Base-by-base conservation (phyloP, 2,797 vertebrate species). In the Sebastes cheni region DNA sequence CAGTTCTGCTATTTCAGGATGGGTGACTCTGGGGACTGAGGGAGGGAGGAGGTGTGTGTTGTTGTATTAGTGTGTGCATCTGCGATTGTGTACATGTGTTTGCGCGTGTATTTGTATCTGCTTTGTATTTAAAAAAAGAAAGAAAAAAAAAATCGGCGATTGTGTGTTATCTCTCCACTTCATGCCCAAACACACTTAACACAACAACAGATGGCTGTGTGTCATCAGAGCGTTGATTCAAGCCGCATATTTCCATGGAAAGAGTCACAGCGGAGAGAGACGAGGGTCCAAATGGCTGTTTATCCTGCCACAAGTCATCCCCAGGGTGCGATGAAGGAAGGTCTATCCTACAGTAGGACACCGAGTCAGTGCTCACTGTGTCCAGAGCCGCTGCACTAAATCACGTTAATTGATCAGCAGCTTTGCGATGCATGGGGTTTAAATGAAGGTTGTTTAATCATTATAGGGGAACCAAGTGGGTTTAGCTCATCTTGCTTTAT, bases 141-240 rank as follows among this genome's bases (percentile, higher is more conserved):
- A 12, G 27, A 10, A 42, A 46, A 36, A 36, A 52, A 69, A 68
- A 67, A 59, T 79, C 69, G 36, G 77, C 60, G 18, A 80, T 88
- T 86, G 91, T 92, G 91, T 87, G 88, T 91, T 90, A 89, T 89
- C 87, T 85, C 89, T 85, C 78, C 83, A 90, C 93, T 94, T 91
- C 86, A 90, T 94, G 92, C 92, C 91, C 89, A 92, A 90, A 90
- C 91, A 92, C 93, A 91, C 92, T 93, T 93, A 95, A 94, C 93
- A 94, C 93, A 94, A 95, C 92, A 95, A 93, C 95, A 95, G 95
- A 95, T 95, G 95, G 95, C 93, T 74, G 87, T 81, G 92, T 95
- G 95, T 95, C 94, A 95, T 93, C 93, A 91, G 92, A 94, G 88
- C 93, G 80, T 94, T 93, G 91, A 95, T 94, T 95, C 94, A 93